These are phyloP conservation scores for Thripadectes ignobilis DNA, from an alignment of 2,797 vertebrate species.

Conservation along the genomic window DNA sequence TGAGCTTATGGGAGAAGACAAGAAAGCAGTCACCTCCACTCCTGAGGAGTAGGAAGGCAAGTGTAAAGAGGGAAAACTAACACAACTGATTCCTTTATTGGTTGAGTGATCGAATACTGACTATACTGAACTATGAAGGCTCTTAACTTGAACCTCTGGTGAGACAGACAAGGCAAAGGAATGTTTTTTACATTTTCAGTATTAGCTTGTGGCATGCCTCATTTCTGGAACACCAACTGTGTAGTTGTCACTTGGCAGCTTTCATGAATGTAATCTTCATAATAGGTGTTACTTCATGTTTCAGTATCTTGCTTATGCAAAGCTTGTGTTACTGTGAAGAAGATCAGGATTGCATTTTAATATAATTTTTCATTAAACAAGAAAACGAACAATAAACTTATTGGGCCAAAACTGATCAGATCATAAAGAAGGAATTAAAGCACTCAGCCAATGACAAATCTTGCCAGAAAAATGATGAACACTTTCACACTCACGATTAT, in stretches of 20 bases:
- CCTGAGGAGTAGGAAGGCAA: background rate
- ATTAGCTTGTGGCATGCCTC: background rate
- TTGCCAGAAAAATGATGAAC: background rate
- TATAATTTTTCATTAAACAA: background rate
- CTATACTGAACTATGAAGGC: background rate
- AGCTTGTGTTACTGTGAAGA: background rate
- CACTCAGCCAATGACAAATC: background rate
- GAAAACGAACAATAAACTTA: background rate
- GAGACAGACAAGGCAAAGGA: background rate
- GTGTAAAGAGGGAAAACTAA: background rate
- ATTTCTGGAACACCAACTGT: background rate
- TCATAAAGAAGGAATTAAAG: slow-evolving; percentile 25
- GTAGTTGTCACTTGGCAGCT: background rate
- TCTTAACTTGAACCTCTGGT: background rate
- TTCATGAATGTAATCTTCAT: background rate
- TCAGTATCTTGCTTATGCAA: background rate
- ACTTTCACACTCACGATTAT: background rate
- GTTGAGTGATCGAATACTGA: background rate
- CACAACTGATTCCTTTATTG: background rate
- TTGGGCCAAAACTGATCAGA: background rate
- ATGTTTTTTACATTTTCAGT: background rate
- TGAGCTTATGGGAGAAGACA: background rate
- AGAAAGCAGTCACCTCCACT: background rate
- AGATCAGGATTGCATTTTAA: background rate
- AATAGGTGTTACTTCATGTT: background rate